Evolutionary conservation across 1,140 invertebrate genomes (phyloP).

Genomic region (Zaprionus capensis): DNA sequence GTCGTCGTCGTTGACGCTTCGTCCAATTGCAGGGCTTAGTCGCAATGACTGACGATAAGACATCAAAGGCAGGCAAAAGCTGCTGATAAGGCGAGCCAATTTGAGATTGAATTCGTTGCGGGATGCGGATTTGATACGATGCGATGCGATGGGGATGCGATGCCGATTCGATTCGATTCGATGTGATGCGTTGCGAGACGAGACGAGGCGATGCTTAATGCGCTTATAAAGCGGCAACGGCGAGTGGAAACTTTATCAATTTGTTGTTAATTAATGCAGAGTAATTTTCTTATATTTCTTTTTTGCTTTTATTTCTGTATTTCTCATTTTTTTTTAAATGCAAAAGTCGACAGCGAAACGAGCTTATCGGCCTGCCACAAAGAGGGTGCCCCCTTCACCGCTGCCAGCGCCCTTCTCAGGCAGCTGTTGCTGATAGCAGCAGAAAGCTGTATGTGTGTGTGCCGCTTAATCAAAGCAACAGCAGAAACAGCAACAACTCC

Average conservation of each 20-base stretch:
- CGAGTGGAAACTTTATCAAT: constrained; percentile 10
- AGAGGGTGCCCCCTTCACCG: background rate
- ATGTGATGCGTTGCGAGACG: background rate
- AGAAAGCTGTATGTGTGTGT: background rate
- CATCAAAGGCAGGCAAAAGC: constrained; percentile 1
- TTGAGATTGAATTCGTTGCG: constrained; percentile 3
- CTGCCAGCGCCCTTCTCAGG: too few relatives aligned
- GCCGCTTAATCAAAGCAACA: constrained; percentile 28
- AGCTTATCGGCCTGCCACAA: constrained; percentile 8
- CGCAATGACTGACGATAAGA: constrained; percentile 5
- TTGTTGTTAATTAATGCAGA: constrained; percentile 16
- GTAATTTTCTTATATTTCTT: background rate
- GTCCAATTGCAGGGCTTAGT: background rate
- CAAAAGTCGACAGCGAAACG: constrained; percentile 9
- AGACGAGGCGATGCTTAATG: constrained; percentile 2
- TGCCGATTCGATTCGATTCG: background rate
- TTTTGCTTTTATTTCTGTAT: background rate
- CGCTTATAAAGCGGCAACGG: constrained; percentile 1
- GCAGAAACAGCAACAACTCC: constrained; percentile 6
- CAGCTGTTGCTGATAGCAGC: constrained; percentile 5
- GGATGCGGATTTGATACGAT: constrained; percentile 2
- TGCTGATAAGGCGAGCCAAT: constrained; percentile 4
- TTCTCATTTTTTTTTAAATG: background rate
- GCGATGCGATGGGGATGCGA: background rate
- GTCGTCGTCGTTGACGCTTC: too few relatives aligned